Conservation (phyloP, 2,888 invertebrate species). For the Diachrysia chrysitis region DNA sequence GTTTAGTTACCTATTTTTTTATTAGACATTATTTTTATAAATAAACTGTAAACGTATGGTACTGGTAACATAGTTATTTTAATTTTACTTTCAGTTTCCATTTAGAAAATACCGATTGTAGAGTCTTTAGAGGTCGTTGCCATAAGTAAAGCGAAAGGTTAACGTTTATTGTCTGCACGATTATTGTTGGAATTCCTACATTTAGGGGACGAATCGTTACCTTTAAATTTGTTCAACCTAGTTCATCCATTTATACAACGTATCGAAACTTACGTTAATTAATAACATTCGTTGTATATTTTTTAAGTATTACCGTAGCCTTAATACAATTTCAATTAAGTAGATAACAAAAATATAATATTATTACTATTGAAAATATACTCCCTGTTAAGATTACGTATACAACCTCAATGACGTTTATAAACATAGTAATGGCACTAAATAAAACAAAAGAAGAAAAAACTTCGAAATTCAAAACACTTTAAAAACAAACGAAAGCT, state of each 20-base stretch:
- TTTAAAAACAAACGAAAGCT: not conserved
- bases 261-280: no score
- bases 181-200: constrained; percentile 25
- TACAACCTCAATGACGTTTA: not conserved
- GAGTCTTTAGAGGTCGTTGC: constrained; percentile 36
- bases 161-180: constrained; percentile 32
- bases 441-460: not conserved
- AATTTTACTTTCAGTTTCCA: constrained; percentile 14
- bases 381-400: not conserved
- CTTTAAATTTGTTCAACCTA: constrained; percentile 14
- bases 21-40: no score
- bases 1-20: no score
- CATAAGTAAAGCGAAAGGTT: constrained; percentile 34
- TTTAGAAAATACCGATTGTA: constrained; percentile 18
- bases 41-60: no score
- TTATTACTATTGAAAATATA: no score
- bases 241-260: not conserved
- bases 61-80: not conserved
- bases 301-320: not conserved
- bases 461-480: not conserved
- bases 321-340: no score
- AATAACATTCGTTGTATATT: not conserved
- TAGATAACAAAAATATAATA: no score
- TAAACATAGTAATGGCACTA: not conserved
- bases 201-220: constrained; percentile 11